These are phyloP conservation scores for Melanotaenia maccullochi DNA, from an alignment of 2,797 vertebrate genomes.

Conservation along the genomic window DNA sequence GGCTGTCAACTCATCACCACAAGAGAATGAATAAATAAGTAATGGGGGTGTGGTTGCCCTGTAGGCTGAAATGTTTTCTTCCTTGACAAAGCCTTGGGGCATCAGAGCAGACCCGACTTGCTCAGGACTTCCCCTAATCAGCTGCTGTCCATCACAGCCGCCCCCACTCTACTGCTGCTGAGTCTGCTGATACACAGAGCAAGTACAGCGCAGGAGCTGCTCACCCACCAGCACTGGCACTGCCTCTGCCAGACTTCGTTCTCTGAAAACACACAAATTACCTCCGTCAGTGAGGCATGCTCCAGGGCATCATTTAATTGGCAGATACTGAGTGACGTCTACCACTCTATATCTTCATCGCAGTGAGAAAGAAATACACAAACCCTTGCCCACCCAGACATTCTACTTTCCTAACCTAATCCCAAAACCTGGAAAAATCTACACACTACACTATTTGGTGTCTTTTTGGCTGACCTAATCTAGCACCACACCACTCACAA, in stretches of 20 bases:
- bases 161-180: conserved; percentile 47
- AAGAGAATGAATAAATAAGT: conserved; percentile 70
- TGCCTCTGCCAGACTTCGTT: conserved; percentile 31
- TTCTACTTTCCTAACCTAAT: too few relatives aligned
- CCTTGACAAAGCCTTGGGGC: conserved; percentile 74
- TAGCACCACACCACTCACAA: neutral
- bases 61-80: conserved; percentile 63
- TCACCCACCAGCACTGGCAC: conserved; percentile 30
- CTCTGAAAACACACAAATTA: conserved; percentile 74
- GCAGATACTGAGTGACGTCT: conserved; percentile 61
- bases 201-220: conserved; percentile 17
- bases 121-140: conserved; percentile 76
- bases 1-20: conserved; percentile 68
- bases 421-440: too few relatives aligned
- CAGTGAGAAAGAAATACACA: conserved; percentile 26
- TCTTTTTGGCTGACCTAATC: neutral
- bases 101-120: conserved; percentile 54
- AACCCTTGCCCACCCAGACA: conserved; percentile 11
- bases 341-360: conserved; percentile 32
- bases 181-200: conserved; percentile 32
- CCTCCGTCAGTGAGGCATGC: conserved; percentile 60
- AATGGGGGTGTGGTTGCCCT: conserved; percentile 51
- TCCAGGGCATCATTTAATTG: conserved; percentile 80
- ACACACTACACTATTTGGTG: neutral
- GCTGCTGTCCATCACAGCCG: conserved; percentile 73